phyloP scores from a whole-genome alignment of 2,797 vertebrate species.

The Potorous gilbertii region DNA sequence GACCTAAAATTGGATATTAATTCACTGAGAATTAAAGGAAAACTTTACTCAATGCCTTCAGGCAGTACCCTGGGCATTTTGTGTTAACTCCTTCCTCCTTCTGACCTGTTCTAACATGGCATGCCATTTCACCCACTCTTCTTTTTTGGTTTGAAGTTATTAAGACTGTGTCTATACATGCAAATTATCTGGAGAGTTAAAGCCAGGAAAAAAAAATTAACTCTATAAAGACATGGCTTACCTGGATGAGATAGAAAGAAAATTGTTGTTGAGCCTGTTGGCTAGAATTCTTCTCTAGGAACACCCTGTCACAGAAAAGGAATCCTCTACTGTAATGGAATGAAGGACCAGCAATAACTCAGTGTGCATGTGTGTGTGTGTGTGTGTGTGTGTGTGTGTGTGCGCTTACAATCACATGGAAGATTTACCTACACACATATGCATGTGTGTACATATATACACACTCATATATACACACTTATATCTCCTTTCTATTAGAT shows the following conservation, averaged over 20 bases:
- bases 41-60: neutral
- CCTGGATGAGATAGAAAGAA: neutral
- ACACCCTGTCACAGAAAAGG: neutral
- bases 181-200: conserved; percentile 2
- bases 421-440: too few relatives aligned
- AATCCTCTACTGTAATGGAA: neutral
- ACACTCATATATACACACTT: too few relatives aligned
- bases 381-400: neutral
- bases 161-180: neutral
- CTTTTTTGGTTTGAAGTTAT: conserved; percentile 4
- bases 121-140: neutral
- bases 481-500: neutral
- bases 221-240: neutral
- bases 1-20: conserved; percentile 23
- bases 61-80: neutral
- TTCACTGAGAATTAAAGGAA: conserved; percentile 33
- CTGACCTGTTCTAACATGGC: neutral
- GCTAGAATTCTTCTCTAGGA: neutral
- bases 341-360: neutral
- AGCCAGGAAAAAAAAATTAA: neutral
- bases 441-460: too few relatives aligned
- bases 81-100: neutral
- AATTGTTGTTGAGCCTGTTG: neutral
- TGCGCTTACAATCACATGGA: too few relatives aligned
- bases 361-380: neutral